A percentile compares a stretch with the other conserved stretches of the same genome.
These are phyloP conservation scores for Meloe dianella DNA, from an alignment of 2,888 invertebrate genomes.

Conservation along the genomic window DNA sequence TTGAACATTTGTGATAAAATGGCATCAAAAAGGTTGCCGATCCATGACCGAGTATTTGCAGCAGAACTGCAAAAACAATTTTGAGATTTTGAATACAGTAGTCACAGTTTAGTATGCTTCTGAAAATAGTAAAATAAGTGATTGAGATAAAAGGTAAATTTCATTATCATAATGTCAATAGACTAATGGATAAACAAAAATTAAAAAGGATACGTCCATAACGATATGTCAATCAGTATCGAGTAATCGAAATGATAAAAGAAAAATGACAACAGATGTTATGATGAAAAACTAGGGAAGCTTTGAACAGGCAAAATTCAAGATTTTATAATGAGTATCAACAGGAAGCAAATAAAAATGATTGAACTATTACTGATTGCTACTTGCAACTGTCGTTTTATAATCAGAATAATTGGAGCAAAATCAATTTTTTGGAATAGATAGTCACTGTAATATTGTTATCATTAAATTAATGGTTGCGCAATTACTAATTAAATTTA, in stretches of 20 bases:
- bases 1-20: no score
- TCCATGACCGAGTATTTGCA: no score
- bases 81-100: no score
- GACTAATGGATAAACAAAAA: constrained; percentile 2
- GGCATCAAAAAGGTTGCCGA: no score
- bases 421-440: no score
- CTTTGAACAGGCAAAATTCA: not conserved
- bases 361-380: not conserved
- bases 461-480: not conserved
- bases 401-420: not conserved
- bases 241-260: not conserved
- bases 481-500: not conserved
- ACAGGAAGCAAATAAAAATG: not conserved
- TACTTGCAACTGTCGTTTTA: not conserved
- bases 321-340: not conserved
- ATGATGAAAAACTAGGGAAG: not conserved
- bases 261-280: not conserved
- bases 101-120: no score
- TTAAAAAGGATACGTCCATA: not conserved
- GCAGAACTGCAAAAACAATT: no score
- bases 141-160: not conserved
- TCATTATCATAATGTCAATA: not conserved
- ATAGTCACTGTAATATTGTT: not conserved
- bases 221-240: not conserved
- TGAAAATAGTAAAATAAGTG: no score